Percentiles rank a stretch among this genome's conserved stretches.
Conservation (phyloP, 2,888 invertebrate genomes). For the Tenthredo mesomela region DNA sequence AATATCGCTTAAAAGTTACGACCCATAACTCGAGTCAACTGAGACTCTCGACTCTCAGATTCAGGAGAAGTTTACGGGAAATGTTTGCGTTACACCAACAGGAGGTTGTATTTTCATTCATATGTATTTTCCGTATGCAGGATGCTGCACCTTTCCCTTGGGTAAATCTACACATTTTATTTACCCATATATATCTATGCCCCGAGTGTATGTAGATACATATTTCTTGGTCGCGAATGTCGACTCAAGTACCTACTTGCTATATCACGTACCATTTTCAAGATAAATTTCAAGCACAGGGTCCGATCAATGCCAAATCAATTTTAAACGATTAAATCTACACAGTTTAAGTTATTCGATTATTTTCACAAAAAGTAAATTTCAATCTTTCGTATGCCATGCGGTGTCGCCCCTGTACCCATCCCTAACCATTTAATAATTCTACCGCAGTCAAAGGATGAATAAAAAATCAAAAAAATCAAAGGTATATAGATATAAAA, state of each 20-base stretch:
- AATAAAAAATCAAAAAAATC: background rate
- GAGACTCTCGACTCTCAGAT: constrained; percentile 5
- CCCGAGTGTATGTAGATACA: background rate
- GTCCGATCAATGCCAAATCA: background rate
- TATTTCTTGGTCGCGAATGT: background rate
- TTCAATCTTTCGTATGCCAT: background rate
- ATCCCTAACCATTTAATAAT: background rate
- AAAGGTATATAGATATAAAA: too few species aligned
- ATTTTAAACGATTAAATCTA: background rate
- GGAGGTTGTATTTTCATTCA: constrained; percentile 6
- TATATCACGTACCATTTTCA: background rate
- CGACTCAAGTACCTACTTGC: background rate
- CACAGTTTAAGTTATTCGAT: background rate
- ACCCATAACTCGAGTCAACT: background rate
- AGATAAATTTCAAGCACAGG: background rate
- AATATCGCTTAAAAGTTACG: constrained; percentile 10
- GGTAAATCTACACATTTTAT: background rate
- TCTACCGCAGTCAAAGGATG: background rate
- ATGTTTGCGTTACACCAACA: background rate
- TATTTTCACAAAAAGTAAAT: background rate
- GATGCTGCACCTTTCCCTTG: background rate
- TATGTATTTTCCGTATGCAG: constrained; percentile 18
- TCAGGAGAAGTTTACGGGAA: constrained; percentile 1
- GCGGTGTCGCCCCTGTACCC: background rate
- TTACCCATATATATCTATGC: background rate